Base-by-base conservation (phyloP, 2,888 invertebrate genomes). In the Allygus modestus region DNA sequence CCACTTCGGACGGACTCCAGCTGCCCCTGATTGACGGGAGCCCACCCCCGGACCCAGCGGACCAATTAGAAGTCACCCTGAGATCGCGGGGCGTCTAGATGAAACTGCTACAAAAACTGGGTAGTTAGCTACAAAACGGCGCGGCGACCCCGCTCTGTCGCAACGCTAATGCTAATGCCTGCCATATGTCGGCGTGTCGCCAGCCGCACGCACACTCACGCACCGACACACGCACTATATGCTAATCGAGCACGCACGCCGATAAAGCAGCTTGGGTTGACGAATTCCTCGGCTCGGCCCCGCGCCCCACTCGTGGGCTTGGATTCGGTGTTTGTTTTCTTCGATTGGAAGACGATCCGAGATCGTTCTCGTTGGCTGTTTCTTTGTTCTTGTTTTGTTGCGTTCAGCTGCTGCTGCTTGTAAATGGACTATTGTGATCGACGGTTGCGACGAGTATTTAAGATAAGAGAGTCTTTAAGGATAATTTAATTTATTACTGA, bases 151-250 rank as follows among this genome's bases (percentile, higher is more conserved):
- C 26, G 17, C n/a, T n/a, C n/a, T 77, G 77, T 77, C 51, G 77
- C 41, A 77, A 77, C 77, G 17, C 54, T 77, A 69, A 28, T 28
- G 28, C 58, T 79, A 77, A 79, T 79, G 79, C 37, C 79, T 51
- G 58, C 79, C 79, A 79, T 79, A 79, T 79, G 79, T 79, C 79
- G 79, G 58, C 58, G 23, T 79, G 58, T 79, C 79, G 58, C 54
- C 79, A 58, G 15, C n/a, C 51, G 23, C 77, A 77, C 77, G 77
- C 73, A 73, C 77, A 41, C 77, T 4, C 77, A 51, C 77, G n/a
- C n/a, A n/a, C n/a, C n/a, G n/a, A n/a, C n/a, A n/a, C 77, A 41
- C 77, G 23, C 77, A 51, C 77, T n/a, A n/a, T 79, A 79, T 79
- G 79, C 79, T 79, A 79, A 79, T 79, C 77, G 41, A 28, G 58